These are phyloP conservation scores for Plagodis pulveraria DNA, from an alignment of 2,888 invertebrate genomes.

Conservation along the genomic window DNA sequence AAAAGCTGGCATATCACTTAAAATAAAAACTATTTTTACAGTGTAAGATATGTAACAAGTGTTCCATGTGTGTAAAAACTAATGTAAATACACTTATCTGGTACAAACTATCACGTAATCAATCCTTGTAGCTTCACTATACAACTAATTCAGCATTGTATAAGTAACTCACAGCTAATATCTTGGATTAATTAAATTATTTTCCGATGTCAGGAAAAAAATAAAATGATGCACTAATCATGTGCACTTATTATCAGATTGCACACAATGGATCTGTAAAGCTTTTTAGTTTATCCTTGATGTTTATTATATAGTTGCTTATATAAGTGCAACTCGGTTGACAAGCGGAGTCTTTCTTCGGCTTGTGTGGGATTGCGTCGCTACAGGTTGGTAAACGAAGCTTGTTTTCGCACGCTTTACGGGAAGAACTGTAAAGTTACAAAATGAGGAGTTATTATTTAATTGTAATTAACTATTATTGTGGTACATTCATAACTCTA, in stretches of 20 bases:
- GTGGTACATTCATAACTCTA: too few relatives aligned
- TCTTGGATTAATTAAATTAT: constrained; percentile 46
- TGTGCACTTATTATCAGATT: constrained; percentile 50
- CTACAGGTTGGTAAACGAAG: constrained; percentile 74
- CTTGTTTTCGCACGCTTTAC: constrained; percentile 78
- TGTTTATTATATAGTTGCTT: constrained; percentile 37
- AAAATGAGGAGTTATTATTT: not conserved
- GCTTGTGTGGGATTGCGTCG: constrained; percentile 79
- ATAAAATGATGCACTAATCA: constrained; percentile 53
- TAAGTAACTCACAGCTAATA: constrained; percentile 50
- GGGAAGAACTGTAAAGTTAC: constrained; percentile 67
- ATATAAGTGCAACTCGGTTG: constrained; percentile 78
- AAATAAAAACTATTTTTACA: constrained; percentile 55
- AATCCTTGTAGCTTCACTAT: constrained; percentile 26
- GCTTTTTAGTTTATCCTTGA: not conserved
- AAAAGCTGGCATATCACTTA: constrained; percentile 34
- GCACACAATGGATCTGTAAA: constrained; percentile 55
- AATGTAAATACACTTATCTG: constrained; percentile 66
- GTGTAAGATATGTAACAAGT: constrained; percentile 83
- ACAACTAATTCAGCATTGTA: constrained; percentile 39
- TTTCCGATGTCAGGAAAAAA: constrained; percentile 39
- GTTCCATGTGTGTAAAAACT: constrained; percentile 58
- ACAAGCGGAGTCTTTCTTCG: constrained; percentile 87
- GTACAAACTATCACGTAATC: constrained; percentile 58
- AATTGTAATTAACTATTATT: not conserved